Evolutionary conservation across 2,113 vertebrate species (phyloP).

Genomic region (Fulmarus glacialis): DNA sequence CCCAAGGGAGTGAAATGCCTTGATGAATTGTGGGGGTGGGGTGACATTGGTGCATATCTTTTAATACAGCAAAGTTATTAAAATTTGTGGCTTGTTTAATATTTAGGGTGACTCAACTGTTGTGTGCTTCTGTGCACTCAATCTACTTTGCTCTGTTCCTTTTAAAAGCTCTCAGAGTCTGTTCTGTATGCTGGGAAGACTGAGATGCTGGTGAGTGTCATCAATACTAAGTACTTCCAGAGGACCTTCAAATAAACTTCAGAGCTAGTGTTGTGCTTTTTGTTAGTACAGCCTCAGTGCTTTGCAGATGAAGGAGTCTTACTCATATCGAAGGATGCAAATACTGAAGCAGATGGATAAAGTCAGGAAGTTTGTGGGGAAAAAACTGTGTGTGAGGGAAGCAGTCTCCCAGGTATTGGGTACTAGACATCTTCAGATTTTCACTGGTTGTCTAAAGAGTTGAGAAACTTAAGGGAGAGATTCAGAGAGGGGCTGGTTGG

Average conservation of each 20-base stretch:
- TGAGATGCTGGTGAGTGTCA: not conserved
- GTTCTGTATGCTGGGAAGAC: not conserved
- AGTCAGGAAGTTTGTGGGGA: not conserved
- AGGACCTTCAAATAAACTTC: not conserved
- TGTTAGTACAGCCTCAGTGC: not conserved
- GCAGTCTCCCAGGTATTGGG: not conserved
- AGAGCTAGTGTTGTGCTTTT: not conserved
- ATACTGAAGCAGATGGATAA: not conserved
- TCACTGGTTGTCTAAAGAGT: rapidly evolving
- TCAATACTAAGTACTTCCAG: not conserved
- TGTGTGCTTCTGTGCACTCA: not conserved
- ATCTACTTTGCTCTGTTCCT: not conserved
- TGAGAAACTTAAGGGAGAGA: not conserved
- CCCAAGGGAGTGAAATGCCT: conserved; percentile 65
- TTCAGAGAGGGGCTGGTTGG: not conserved
- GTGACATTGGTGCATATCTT: conserved; percentile 41
- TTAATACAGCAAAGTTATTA: not conserved
- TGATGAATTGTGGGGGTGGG: conserved; percentile 44
- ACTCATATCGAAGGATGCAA: rapidly evolving
- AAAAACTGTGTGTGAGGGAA: not conserved
- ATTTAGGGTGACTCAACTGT: not conserved
- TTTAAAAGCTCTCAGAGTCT: not conserved
- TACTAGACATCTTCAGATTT: not conserved
- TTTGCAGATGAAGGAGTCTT: not conserved
- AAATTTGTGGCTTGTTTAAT: conserved; percentile 19